phyloP scores from a whole-genome alignment of 2,113 vertebrate genomes.

The Neodon shergylaensis region DNA sequence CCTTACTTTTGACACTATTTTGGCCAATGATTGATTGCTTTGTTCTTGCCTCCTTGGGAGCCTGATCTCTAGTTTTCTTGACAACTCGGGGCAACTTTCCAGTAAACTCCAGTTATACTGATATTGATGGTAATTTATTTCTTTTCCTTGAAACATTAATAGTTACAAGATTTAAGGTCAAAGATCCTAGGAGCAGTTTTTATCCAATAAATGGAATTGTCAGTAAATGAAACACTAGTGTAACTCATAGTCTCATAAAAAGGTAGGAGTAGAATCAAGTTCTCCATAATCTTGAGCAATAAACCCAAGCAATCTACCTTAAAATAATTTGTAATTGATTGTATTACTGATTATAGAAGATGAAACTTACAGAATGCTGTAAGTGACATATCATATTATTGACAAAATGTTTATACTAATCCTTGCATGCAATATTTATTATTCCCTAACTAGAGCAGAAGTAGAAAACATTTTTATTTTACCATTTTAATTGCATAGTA shows the following conservation, averaged over 20 bases:
- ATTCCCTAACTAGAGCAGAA: background rate
- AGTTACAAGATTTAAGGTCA: background rate
- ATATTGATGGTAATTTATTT: conserved; percentile 9
- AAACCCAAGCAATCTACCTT: background rate
- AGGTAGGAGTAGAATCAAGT: background rate
- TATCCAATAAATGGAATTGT: background rate
- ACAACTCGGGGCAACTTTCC: background rate
- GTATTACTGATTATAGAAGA: background rate
- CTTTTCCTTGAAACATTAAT: conserved; percentile 3
- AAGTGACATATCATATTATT: background rate
- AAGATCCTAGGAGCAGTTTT: background rate
- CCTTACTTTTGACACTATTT: background rate
- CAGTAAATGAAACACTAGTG: background rate
- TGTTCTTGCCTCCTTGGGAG: background rate
- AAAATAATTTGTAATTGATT: background rate
- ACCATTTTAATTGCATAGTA: background rate
- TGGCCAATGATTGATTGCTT: background rate
- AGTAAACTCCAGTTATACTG: background rate
- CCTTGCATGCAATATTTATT: background rate
- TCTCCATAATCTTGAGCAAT: background rate
- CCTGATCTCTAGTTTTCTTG: background rate
- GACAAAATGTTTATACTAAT: background rate
- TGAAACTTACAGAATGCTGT: background rate
- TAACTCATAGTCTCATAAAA: background rate
- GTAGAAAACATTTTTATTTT: conserved; percentile 19